Evolutionary conservation across 2,797 vertebrate species (phyloP).

Genomic region (Avahi laniger): DNA sequence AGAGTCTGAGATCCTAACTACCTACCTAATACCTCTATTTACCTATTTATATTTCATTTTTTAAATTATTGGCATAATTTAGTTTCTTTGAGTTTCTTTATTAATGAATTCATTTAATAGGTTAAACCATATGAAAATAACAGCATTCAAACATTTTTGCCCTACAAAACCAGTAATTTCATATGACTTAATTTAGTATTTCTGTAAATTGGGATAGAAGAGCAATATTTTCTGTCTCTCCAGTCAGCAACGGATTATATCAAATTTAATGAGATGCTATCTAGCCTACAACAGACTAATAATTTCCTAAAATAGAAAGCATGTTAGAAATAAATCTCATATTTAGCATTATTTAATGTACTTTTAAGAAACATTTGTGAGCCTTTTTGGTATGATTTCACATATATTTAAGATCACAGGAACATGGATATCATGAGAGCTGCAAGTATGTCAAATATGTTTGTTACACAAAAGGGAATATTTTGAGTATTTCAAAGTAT

Average conservation of each 20-base stretch:
- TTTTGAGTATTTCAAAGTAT: background rate
- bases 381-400: background rate
- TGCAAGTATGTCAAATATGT: background rate
- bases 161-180: background rate
- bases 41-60: constrained; percentile 17
- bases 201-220: background rate
- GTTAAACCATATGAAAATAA: background rate
- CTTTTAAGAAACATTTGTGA: background rate
- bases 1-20: no score
- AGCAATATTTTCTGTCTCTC: constrained; percentile 4
- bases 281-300: background rate
- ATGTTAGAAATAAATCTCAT: constrained; percentile 6
- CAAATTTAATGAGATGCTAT: constrained; percentile 44
- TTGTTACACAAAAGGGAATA: background rate
- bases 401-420: background rate
- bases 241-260: constrained; percentile 39
- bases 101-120: background rate
- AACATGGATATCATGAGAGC: background rate
- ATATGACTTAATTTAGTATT: constrained; percentile 9
- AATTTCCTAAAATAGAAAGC: constrained; percentile 33
- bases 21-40: background rate
- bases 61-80: background rate
- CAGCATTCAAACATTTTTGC: constrained; percentile 9
- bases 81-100: background rate
- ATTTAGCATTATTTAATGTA: background rate